Conservation (phyloP, 2,797 vertebrate genomes). For the Sphaeramia orbicularis region DNA sequence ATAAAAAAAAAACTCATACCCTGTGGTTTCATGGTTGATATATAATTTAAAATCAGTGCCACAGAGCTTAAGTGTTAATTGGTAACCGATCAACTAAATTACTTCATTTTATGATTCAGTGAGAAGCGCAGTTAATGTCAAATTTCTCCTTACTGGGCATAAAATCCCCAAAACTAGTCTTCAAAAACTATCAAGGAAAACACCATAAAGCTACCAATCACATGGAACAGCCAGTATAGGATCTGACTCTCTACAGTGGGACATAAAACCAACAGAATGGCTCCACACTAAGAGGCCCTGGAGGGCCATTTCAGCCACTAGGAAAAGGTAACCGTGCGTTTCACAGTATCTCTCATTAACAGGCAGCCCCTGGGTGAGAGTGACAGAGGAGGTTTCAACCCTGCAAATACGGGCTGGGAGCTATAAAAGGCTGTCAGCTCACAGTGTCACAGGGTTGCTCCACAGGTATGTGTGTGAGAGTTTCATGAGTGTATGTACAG, state of each 20-base stretch:
- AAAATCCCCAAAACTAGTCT: slow-evolving; percentile 45
- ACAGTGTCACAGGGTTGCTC: slow-evolving; percentile 70
- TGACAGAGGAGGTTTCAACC: slow-evolving; percentile 76
- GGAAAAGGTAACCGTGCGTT: slow-evolving; percentile 76
- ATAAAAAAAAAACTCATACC: not conserved
- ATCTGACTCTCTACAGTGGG: slow-evolving; percentile 61
- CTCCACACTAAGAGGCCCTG: slow-evolving; percentile 64
- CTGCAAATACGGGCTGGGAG: slow-evolving; percentile 63
- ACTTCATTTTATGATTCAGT: slow-evolving; percentile 46
- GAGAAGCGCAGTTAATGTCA: slow-evolving; percentile 42
- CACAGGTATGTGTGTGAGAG: slow-evolving; percentile 47
- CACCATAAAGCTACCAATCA: slow-evolving; percentile 64
- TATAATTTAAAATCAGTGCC: slow-evolving; percentile 19
- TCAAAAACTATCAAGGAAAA: slow-evolving; percentile 55
- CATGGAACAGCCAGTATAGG: slow-evolving; percentile 50
- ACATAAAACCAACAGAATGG: slow-evolving; percentile 69
- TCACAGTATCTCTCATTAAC: slow-evolving; percentile 84
- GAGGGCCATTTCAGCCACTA: slow-evolving; percentile 69
- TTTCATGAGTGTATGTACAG: slow-evolving; percentile 21
- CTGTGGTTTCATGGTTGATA: slow-evolving; percentile 18
- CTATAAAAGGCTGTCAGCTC: slow-evolving; percentile 69
- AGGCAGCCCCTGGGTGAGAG: slow-evolving; percentile 76
- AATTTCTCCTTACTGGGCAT: slow-evolving; percentile 43
- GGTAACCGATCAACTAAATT: slow-evolving; percentile 29
- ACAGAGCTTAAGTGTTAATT: slow-evolving; percentile 34